Conservation (phyloP, 2,113 vertebrate genomes). For the Protomyctophum bolini region DNA sequence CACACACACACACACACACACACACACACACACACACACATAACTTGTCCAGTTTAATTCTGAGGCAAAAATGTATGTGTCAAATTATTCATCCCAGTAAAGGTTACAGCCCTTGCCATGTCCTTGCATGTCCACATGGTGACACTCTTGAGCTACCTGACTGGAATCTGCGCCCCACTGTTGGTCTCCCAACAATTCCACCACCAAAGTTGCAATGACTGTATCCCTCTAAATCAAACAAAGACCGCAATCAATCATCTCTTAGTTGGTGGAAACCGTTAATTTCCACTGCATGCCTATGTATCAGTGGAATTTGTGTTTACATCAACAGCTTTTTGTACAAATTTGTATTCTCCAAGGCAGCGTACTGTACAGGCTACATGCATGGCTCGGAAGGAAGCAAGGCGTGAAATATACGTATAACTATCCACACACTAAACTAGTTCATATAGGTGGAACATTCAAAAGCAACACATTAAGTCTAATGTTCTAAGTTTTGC, state of each 20-base stretch:
- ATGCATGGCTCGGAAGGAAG: constrained; percentile 13
- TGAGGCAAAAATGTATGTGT: constrained; percentile 1
- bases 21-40: no score
- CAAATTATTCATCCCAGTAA: neutral
- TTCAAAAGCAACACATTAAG: constrained; percentile 28
- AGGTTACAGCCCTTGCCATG: constrained; percentile 10
- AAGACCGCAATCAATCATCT: constrained; percentile 65
- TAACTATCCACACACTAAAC: constrained; percentile 25
- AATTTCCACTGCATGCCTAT: constrained; percentile 33
- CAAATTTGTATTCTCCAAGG: constrained; percentile 23
- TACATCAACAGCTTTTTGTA: constrained; percentile 48
- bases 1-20: no score
- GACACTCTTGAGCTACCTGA: constrained; percentile 74
- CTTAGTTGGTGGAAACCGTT: constrained; percentile 34
- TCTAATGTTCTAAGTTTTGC: constrained; percentile 33
- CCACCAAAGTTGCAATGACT: constrained; percentile 64
- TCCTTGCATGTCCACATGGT: constrained; percentile 64
- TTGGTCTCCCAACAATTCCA: constrained; percentile 58
- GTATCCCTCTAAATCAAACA: constrained; percentile 63
- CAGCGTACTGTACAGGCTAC: neutral
- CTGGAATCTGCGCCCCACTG: constrained; percentile 30
- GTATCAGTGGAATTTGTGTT: constrained; percentile 50
- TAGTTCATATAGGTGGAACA: constrained; percentile 22
- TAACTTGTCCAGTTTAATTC: constrained; percentile 3
- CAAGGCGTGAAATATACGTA: constrained; percentile 18